Evolutionary conservation across 2,888 invertebrate genomes (phyloP), one percentile per base, ranked within the genome.

Genomic region (Andrena bucephala): DNA sequence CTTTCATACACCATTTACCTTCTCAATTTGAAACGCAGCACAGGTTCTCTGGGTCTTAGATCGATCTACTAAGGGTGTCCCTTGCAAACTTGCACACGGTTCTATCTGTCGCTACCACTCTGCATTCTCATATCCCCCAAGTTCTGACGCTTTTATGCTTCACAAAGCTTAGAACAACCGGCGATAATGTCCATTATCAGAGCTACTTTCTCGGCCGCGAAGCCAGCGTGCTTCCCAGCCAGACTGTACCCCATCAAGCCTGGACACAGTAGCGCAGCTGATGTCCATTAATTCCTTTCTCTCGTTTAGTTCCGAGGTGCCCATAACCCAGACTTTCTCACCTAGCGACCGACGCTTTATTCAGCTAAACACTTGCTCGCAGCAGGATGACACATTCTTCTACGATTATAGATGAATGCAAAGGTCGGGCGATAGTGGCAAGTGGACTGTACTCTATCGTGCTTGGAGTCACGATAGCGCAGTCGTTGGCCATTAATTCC

Each of bases 261-360:
- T 31, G 48, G 48, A 16, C 36, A 63, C 65, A 76, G 29, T 20
- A 42, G 54, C 57, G 13, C 57, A 77, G n/a, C 71, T 57, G 20
- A 66, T 48, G 54, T 72, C 65, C 72, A 72, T 72, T 72, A 77
- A 77, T 77, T 77, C 72, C 65, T 72, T 72, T 72, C 59, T 36
- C 59, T 29, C 24, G 13, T 73, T 48, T 68, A 27, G 57, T 59
- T 2, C 6, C 2, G 65, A 59, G 27, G 24, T 48, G 24, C 63
- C 8, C 24, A 6, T 52, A 31, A 42, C 63, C 62, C 31, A 75
- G 68, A 78, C 78, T 78, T 75, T 75, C 75, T 78, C 78, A 57
- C 63, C 36, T 50, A 6, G 27, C 16, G 27, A 16, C 4, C 29
- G 10, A 36, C 27, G 74, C 42, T 60, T 77, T 59, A 70, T 70